phyloP scores from a whole-genome alignment of 2,113 vertebrate species.

The Gorsachius goisagi region DNA sequence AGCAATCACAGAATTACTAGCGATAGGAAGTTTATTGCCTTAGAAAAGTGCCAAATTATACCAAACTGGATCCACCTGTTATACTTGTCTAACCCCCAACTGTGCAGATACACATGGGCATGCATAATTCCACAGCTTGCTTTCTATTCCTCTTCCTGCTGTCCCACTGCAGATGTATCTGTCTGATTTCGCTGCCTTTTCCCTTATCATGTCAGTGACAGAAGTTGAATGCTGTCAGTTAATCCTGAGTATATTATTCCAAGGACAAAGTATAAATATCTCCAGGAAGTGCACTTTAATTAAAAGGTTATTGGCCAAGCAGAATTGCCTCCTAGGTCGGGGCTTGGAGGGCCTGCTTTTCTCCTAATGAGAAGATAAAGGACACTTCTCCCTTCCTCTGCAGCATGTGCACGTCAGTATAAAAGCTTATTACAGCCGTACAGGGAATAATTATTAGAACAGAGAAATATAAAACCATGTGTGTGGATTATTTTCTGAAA shows the following conservation, averaged over 20 bases:
- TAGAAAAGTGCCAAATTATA: background rate
- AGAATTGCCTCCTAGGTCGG: constrained; percentile 31
- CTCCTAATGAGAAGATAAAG: background rate
- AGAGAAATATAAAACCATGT: background rate
- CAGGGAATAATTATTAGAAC: background rate
- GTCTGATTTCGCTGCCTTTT: background rate
- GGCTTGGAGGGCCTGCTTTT: background rate
- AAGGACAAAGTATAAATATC: constrained; percentile 22
- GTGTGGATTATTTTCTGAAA: background rate
- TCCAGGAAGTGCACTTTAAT: constrained; percentile 32
- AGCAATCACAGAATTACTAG: background rate
- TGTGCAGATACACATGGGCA: rapidly evolving
- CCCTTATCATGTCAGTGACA: background rate
- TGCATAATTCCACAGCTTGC: background rate
- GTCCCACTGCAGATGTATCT: background rate
- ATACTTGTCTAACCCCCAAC: background rate
- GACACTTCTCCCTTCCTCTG: background rate
- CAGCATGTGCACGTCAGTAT: background rate
- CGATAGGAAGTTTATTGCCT: background rate
- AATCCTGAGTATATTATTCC: constrained; percentile 9
- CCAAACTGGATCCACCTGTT: background rate
- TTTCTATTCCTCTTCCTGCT: background rate
- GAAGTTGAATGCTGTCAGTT: background rate
- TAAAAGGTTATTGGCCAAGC: constrained; percentile 28
- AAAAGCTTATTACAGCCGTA: background rate